Evolutionary conservation across 1,140 invertebrate species (phyloP), one percentile per base, ranked within the genome.

Genomic region (Drosophila nigromelanica): DNA sequence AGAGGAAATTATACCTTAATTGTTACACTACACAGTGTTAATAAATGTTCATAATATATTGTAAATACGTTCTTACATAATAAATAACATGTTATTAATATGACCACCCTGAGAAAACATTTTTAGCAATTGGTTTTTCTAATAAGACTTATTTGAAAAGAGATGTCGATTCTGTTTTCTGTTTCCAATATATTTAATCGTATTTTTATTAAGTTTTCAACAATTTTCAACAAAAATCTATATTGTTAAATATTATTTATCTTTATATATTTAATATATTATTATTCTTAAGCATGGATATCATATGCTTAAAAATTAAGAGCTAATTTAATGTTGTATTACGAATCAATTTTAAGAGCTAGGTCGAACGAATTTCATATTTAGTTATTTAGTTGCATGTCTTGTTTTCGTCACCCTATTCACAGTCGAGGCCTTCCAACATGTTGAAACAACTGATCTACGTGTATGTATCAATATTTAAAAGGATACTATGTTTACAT

Each of bases 51-150:
- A 48, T n/a, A 27, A 15, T 15, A 51, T 51, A 33, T 51, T 51
- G 48, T 55, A 55, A 5, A 39, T 54, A 54, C 14, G 50, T 52
- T 35, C 15, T 52, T 12, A 14, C 4, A 12, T 47, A 24, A 54
- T 24, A 39, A 24, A 39, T 12, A n/a, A 39, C 3, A 4, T 18
- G 15, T 15, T 45, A 39, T 7, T 14, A 11, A 33, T 18, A 18
- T 18, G 18, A 18, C 18, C 18, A 18, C 1, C 18, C 18, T 1
- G 18, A 18, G 18, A 18, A 1, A 18, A 18, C 18, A 18, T 18
- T 18, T 18, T 18, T 18, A 18, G 18, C 18, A 18, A 18, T 1
- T 2, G 18, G 18, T 18, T 18, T 18, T 18, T 18, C 18, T 18
- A 18, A 18, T 18, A 18, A 18, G 2, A 18, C 18, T 18, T 18